These are phyloP conservation scores for Oreocharis arfaki DNA, from an alignment of 2,113 vertebrate species.

Conservation along the genomic window DNA sequence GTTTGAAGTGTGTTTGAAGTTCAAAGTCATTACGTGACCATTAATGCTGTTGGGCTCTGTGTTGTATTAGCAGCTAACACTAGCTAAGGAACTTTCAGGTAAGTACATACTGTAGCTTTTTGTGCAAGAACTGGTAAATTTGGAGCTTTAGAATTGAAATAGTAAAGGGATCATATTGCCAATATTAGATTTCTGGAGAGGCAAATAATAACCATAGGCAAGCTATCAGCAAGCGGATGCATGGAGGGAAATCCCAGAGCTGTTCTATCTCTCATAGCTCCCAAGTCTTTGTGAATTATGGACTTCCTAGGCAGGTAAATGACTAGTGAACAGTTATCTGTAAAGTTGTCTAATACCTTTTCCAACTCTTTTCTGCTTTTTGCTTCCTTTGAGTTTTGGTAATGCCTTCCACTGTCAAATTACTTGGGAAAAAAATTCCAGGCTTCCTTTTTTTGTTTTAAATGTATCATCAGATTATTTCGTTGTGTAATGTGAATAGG, in stretches of 20 bases:
- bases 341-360: neutral
- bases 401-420: neutral
- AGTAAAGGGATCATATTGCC: neutral
- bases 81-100: neutral
- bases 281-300: neutral
- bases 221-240: neutral
- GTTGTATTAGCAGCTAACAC: neutral
- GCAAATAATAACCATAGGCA: neutral
- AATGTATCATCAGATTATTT: neutral
- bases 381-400: neutral
- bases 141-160: neutral
- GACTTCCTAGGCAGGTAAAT: neutral
- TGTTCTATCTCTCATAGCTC: neutral
- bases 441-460: neutral
- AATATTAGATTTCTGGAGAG: neutral
- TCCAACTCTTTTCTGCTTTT: neutral
- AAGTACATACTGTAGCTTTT: neutral
- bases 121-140: neutral
- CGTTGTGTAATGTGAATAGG: neutral
- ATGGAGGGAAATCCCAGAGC: neutral
- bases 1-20: neutral
- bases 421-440: neutral
- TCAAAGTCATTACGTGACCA: neutral
- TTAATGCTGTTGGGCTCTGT: neutral
- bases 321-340: neutral